Evolutionary conservation across 1,140 invertebrate species (phyloP).

Genomic region (Aphaenogaster floridana): DNA sequence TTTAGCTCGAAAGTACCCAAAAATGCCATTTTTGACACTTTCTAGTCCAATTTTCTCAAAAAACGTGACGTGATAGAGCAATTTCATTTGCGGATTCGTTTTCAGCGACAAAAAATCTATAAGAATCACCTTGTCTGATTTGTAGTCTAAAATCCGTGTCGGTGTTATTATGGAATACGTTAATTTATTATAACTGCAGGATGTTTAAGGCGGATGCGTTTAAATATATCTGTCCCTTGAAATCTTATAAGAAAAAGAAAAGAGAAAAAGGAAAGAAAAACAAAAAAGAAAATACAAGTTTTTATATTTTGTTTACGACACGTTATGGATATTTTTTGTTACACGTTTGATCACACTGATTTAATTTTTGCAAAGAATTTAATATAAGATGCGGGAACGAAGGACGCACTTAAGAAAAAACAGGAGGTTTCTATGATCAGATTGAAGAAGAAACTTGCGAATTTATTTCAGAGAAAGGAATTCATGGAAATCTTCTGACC

Average conservation of each 20-base stretch:
- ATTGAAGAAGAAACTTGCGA: too few species aligned
- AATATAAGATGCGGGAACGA: neutral
- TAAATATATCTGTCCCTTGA: neutral
- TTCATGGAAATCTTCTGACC: too few species aligned
- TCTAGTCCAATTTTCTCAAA: too few species aligned
- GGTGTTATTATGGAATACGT: neutral
- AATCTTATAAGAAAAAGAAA: neutral
- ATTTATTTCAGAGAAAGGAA: too few species aligned
- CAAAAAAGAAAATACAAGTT: neutral
- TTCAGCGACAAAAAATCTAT: too few species aligned
- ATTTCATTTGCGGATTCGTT: too few species aligned
- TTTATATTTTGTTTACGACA: neutral
- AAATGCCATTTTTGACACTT: too few species aligned
- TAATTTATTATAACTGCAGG: neutral
- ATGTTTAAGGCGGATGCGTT: neutral
- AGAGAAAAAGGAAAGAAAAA: neutral
- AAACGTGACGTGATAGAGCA: too few species aligned
- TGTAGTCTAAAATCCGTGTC: too few species aligned
- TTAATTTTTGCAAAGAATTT: neutral
- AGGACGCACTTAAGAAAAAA: neutral
- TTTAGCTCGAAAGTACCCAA: too few species aligned
- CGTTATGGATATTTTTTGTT: neutral
- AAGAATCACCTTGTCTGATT: too few species aligned
- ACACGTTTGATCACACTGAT: neutral
- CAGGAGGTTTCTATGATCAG: too few species aligned